Percentiles rank a stretch among this genome's conserved stretches.
Conservation (phyloP, 1,140 invertebrate species). For the Batillaria attramentaria region DNA sequence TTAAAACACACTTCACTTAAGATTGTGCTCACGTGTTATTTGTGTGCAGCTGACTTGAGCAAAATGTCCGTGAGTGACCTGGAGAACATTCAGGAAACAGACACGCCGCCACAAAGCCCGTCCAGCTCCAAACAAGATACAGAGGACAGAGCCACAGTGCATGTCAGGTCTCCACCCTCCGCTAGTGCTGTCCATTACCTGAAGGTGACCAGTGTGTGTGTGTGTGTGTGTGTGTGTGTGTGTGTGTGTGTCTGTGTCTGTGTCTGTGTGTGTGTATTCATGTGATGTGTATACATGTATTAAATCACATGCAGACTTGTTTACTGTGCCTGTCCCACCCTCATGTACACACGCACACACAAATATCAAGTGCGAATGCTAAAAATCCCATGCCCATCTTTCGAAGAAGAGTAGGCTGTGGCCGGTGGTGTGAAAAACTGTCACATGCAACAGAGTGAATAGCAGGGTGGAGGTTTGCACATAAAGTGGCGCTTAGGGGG, state of each 20-base stretch:
- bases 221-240: background rate
- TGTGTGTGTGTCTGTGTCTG: background rate
- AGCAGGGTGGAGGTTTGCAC: no score
- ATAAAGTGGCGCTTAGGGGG: no score
- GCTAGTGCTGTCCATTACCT: slow-evolving; percentile 58
- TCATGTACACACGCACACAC: no score
- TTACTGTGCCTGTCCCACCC: no score
- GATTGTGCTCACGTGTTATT: background rate
- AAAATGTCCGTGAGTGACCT: slow-evolving; percentile 71
- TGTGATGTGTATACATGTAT: background rate
- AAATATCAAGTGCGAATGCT: no score
- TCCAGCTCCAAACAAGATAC: slow-evolving; percentile 42
- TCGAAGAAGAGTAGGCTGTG: no score
- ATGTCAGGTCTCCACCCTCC: slow-evolving; percentile 52
- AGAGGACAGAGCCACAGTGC: slow-evolving; percentile 45
- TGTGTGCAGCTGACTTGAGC: slow-evolving; percentile 65
- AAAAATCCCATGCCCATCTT: no score
- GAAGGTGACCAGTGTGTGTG: slow-evolving; percentile 37
- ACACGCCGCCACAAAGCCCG: slow-evolving; percentile 70
- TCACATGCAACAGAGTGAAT: no score
- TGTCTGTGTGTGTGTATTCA: background rate
- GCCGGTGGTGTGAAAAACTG: no score
- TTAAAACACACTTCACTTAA: no score
- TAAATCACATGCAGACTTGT: no score
- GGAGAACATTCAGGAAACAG: slow-evolving; percentile 71